A percentile compares a stretch with the other conserved stretches of the same genome.
Conservation (phyloP, 2,113 vertebrate species). For the Ahaetulla prasina region DNA sequence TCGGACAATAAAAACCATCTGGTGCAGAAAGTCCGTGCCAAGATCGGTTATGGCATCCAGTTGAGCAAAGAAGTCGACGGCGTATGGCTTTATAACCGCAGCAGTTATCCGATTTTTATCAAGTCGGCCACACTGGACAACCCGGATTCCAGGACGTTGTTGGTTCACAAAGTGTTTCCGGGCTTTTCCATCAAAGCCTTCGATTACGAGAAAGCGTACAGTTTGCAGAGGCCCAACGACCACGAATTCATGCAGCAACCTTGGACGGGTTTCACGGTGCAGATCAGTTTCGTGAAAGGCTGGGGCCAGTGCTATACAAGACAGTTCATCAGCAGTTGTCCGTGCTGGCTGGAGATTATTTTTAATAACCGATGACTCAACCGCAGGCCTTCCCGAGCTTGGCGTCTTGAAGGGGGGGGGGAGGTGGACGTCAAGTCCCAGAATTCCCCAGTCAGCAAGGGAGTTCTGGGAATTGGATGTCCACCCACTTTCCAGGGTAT, state of each 20-base stretch:
- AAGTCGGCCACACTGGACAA: slow-evolving; percentile 99
- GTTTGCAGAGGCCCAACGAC: slow-evolving; percentile 93
- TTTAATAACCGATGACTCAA: slow-evolving; percentile 84
- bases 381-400: neutral
- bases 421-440: neutral
- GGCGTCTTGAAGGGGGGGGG: neutral
- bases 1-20: slow-evolving; percentile 96
- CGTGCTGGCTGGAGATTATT: slow-evolving; percentile 98
- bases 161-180: slow-evolving; percentile 98
- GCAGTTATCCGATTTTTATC: slow-evolving; percentile 98
- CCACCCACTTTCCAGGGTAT: neutral
- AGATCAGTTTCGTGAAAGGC: slow-evolving; percentile 99
- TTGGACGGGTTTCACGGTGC: slow-evolving; percentile 93
- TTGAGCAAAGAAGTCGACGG: slow-evolving; percentile 92
- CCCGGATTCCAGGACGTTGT: slow-evolving; percentile 92
- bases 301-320: slow-evolving; percentile 99
- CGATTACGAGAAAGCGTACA: slow-evolving; percentile 95
- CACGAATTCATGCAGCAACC: slow-evolving; percentile 97
- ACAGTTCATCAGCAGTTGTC: slow-evolving; percentile 99
- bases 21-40: slow-evolving; percentile 95
- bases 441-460: neutral
- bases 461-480: neutral
- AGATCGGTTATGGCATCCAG: slow-evolving; percentile 97
- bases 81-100: slow-evolving; percentile 98
- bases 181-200: slow-evolving; percentile 99